Percentiles rank a stretch among this genome's conserved stretches.
Conservation (phyloP, 2,113 vertebrate genomes). For the Rhinichthys klamathensis region DNA sequence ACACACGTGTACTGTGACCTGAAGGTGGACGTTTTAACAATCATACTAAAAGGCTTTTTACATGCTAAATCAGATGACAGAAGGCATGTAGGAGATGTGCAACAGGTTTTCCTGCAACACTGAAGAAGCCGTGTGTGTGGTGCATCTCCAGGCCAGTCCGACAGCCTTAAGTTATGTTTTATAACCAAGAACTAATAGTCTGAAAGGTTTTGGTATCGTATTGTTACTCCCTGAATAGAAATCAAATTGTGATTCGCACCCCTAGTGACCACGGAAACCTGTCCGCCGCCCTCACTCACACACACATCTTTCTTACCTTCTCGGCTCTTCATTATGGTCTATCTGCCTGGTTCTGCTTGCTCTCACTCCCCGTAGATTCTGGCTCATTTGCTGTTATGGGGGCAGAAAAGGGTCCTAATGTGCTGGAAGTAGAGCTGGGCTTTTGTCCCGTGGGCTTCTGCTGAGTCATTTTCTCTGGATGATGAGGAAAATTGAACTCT, state of each 20-base stretch:
- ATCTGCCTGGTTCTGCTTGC: background rate
- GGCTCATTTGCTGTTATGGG: conserved; percentile 4
- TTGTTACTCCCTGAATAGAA: background rate
- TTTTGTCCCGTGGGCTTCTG: conserved; percentile 25
- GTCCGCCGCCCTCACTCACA: background rate
- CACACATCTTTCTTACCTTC: background rate
- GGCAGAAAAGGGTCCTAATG: conserved; percentile 20
- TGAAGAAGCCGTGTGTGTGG: background rate
- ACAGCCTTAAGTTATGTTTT: background rate
- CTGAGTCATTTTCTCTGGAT: conserved; percentile 31
- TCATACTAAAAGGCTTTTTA: too few species aligned
- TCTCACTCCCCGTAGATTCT: conserved; percentile 35
- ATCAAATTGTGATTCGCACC: background rate
- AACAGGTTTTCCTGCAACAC: background rate
- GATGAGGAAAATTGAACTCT: conserved; percentile 18
- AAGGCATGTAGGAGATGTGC: background rate
- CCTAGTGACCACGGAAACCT: background rate
- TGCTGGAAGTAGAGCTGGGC: conserved; percentile 32
- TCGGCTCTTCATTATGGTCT: background rate
- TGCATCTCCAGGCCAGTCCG: too few species aligned
- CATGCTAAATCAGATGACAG: too few species aligned
- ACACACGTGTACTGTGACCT: too few species aligned
- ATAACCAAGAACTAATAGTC: background rate
- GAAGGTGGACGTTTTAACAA: too few species aligned
- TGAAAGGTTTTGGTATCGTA: background rate